These are phyloP conservation scores for Branchinecta sandiegonensis DNA, from an alignment of 2,888 invertebrate genomes.

Conservation along the genomic window DNA sequence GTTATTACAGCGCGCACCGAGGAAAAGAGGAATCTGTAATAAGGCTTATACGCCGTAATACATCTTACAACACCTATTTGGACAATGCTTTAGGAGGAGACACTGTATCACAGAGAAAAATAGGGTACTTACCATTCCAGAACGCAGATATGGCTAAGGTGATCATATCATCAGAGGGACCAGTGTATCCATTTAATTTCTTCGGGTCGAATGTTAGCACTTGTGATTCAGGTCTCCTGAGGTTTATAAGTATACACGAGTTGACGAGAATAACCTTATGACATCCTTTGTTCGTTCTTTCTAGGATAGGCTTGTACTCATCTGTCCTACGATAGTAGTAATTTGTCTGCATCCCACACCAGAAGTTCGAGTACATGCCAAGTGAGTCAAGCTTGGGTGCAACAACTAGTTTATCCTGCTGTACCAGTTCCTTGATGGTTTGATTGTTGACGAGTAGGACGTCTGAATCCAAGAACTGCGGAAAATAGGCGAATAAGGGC, in stretches of 20 bases:
- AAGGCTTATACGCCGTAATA: too few relatives aligned
- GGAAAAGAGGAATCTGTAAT: too few relatives aligned
- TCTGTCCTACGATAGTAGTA: slow-evolving; percentile 72
- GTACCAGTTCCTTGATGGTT: slow-evolving; percentile 47
- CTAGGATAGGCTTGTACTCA: slow-evolving; percentile 64
- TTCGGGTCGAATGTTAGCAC: slow-evolving; percentile 55
- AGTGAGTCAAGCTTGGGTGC: slow-evolving; percentile 77
- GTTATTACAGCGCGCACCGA: too few relatives aligned
- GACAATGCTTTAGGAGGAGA: too few relatives aligned
- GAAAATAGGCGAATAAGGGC: slow-evolving; percentile 29
- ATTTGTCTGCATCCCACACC: slow-evolving; percentile 77
- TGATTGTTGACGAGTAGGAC: slow-evolving; percentile 55
- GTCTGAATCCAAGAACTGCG: slow-evolving; percentile 70
- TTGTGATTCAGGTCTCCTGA: slow-evolving; percentile 45
- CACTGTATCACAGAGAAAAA: too few relatives aligned
- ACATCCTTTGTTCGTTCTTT: slow-evolving; percentile 50
- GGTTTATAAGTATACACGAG: slow-evolving; percentile 63
- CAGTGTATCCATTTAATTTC: slow-evolving; percentile 47
- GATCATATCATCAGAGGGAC: slow-evolving; percentile 82
- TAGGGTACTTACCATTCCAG: slow-evolving; percentile 40
- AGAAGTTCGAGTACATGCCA: slow-evolving; percentile 84
- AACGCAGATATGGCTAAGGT: slow-evolving; percentile 72
- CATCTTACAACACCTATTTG: too few relatives aligned
- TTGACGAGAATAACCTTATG: slow-evolving; percentile 82
- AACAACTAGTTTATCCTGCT: slow-evolving; percentile 47